Conservation (phyloP, 2,888 invertebrate genomes). For the Allolobophora icterica region DNA sequence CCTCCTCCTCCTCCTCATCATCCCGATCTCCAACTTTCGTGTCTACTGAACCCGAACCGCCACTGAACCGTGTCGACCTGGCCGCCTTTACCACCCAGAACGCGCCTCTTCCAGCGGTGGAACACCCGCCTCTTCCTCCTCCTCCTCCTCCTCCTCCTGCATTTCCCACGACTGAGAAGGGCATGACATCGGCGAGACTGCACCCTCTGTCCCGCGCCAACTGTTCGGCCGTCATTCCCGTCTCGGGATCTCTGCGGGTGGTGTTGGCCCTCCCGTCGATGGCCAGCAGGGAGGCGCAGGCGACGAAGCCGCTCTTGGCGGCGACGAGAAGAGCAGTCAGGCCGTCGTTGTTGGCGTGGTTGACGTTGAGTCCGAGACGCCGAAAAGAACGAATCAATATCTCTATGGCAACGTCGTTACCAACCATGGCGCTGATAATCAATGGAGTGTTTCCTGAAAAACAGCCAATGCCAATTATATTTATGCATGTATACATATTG, state of each 20-base stretch:
- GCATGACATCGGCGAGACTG: slow-evolving; percentile 53
- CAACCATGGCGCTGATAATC: slow-evolving; percentile 59
- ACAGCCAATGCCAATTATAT: not conserved
- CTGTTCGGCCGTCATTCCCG: slow-evolving; percentile 56
- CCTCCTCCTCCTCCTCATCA: not conserved
- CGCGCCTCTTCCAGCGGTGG: not conserved
- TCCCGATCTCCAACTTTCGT: not conserved
- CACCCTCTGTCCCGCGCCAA: slow-evolving; percentile 58
- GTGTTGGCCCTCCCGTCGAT: slow-evolving; percentile 59
- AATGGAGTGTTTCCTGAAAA: slow-evolving; percentile 61
- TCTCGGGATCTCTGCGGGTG: slow-evolving; percentile 52
- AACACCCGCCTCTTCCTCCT: not conserved
- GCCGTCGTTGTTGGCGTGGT: slow-evolving; percentile 60
- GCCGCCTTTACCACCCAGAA: not conserved
- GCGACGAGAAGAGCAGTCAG: slow-evolving; percentile 60
- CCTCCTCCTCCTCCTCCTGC: slow-evolving; percentile 29
- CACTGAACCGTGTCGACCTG: not conserved
- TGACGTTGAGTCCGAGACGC: slow-evolving; percentile 60
- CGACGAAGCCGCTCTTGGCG: slow-evolving; percentile 56
- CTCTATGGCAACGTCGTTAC: slow-evolving; percentile 60
- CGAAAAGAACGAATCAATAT: slow-evolving; percentile 60
- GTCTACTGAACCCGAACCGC: not conserved
- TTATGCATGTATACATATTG: not conserved
- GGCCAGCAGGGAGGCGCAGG: slow-evolving; percentile 59
- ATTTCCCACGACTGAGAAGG: not conserved